A percentile compares a stretch with the other conserved stretches of the same genome.
Conservation (phyloP, 2,888 invertebrate species). For the Drosophila monieri region DNA sequence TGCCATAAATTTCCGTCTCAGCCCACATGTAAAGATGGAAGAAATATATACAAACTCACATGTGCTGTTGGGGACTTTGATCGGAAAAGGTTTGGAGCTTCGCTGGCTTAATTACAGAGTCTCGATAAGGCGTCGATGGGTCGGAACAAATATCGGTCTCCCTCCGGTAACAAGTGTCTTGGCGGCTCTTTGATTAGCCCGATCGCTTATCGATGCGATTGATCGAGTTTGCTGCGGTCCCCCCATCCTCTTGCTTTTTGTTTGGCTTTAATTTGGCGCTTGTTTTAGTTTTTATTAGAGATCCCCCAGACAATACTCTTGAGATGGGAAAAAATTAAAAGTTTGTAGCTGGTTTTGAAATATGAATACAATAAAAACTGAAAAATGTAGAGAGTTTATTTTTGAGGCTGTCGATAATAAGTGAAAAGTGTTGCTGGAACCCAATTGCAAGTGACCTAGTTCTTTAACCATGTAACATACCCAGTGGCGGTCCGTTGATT, state of each 20-base stretch:
- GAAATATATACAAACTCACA: conserved; percentile 4
- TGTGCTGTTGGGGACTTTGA: conserved; percentile 29
- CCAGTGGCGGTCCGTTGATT: no score
- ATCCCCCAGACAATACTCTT: background rate
- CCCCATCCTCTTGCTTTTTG: conserved; percentile 13
- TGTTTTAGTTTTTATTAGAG: conserved; percentile 33
- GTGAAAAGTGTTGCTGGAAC: no score
- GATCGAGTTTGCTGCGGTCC: conserved; percentile 31
- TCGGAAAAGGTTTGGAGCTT: conserved; percentile 24
- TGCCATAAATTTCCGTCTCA: conserved; percentile 75
- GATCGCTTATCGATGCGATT: conserved; percentile 32
- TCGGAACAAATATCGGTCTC: conserved; percentile 47
- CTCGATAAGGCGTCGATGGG: conserved; percentile 64
- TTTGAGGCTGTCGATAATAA: no score
- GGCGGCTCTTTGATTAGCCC: conserved; percentile 52
- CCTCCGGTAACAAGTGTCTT: conserved; percentile 59
- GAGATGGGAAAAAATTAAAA: background rate
- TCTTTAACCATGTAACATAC: no score
- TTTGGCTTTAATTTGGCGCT: conserved; percentile 60
- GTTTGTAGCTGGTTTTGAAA: background rate
- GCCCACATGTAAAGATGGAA: conserved; percentile 62
- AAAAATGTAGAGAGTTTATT: no score
- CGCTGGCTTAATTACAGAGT: conserved; percentile 64
- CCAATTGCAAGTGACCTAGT: no score
- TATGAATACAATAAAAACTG: background rate